These are phyloP conservation scores for Myotis lucifugus DNA, from an alignment of 2,113 vertebrate genomes.

Conservation along the genomic window DNA sequence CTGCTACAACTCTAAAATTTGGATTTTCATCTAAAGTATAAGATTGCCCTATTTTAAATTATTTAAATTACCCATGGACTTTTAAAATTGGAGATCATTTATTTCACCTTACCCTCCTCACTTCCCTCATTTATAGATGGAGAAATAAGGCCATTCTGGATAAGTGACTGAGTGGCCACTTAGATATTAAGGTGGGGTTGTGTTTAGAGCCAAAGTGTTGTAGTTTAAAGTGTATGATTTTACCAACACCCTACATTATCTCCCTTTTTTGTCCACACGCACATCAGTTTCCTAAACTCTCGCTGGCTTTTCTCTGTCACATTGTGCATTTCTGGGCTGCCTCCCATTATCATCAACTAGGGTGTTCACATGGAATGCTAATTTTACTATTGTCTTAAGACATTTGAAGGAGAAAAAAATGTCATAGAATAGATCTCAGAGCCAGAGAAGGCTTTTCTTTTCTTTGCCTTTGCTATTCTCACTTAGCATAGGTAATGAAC, in stretches of 20 bases:
- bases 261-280: background rate
- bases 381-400: slow-evolving; percentile 34
- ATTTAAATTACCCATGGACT: slow-evolving; percentile 13
- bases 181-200: background rate
- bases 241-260: background rate
- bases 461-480: slow-evolving; percentile 2
- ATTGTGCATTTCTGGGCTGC: background rate
- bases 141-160: background rate
- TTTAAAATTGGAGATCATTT: slow-evolving; percentile 18
- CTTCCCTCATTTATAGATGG: background rate
- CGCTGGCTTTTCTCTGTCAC: slow-evolving; percentile 22
- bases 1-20: slow-evolving; percentile 10
- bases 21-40: background rate
- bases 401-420: slow-evolving; percentile 45
- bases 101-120: background rate
- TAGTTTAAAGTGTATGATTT: background rate
- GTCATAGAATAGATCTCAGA: background rate
- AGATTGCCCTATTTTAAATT: background rate
- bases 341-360: background rate
- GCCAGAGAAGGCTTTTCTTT: background rate
- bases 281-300: background rate
- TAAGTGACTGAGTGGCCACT: background rate
- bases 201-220: background rate
- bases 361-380: background rate
- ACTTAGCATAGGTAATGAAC: slow-evolving; percentile 13